phyloP scores from a whole-genome alignment of 2,113 vertebrate species.

The Hyla sarda region DNA sequence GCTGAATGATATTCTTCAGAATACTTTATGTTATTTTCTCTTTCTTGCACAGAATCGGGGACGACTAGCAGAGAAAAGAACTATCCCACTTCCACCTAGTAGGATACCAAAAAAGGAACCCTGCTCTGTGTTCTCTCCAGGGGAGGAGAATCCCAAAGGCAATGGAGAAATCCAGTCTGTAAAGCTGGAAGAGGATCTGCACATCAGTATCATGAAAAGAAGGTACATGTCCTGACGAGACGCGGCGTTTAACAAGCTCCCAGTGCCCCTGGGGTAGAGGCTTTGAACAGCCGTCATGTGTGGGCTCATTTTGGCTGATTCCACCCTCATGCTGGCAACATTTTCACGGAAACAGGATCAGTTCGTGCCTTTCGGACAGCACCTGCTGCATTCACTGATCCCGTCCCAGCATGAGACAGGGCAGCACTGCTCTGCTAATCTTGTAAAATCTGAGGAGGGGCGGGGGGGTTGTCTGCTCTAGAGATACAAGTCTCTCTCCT shows the following conservation, averaged over 20 bases:
- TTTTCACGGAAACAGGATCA: constrained; percentile 58
- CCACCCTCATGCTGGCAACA: constrained; percentile 56
- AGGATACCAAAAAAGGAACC: constrained; percentile 90
- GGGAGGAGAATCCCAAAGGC: constrained; percentile 86
- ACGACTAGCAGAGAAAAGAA: constrained; percentile 95
- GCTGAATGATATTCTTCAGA: background rate
- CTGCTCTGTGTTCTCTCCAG: constrained; percentile 80
- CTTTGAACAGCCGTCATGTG: constrained; percentile 40
- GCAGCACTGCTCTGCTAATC: constrained; percentile 36
- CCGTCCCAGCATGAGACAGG: constrained; percentile 45
- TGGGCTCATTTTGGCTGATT: constrained; percentile 59
- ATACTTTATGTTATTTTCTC: background rate
- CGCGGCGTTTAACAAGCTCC: constrained; percentile 52
- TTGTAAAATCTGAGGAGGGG: constrained; percentile 18
- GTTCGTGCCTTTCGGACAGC: constrained; percentile 51
- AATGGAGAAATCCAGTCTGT: constrained; percentile 84
- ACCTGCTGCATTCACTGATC: constrained; percentile 58
- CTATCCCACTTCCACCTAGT: constrained; percentile 84
- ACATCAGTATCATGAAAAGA: constrained; percentile 95
- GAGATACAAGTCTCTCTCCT: constrained; percentile 7
- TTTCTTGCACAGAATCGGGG: constrained; percentile 86
- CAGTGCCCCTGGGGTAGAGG: background rate
- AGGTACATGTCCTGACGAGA: constrained; percentile 75
- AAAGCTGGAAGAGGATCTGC: constrained; percentile 90
- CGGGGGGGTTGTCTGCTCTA: background rate